Evolutionary conservation across 2,113 vertebrate species (phyloP).

Genomic region (Eulemur macaco): DNA sequence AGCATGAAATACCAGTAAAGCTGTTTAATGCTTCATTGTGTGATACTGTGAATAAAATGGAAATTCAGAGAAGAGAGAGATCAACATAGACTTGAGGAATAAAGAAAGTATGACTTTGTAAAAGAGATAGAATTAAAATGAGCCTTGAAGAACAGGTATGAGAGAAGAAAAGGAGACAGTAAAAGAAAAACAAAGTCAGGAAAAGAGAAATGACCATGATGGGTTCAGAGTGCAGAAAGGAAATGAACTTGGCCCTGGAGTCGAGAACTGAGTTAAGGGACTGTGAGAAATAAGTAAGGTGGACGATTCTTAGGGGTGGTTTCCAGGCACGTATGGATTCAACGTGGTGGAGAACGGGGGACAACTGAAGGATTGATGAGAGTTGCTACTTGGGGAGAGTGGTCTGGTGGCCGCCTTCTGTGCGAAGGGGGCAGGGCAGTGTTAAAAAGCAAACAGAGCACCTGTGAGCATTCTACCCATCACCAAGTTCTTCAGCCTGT

Average conservation of each 20-base stretch:
- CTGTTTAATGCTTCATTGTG: background rate
- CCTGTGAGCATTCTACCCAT: background rate
- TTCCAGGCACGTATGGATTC: background rate
- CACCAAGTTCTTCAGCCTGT: background rate
- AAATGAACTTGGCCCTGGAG: background rate
- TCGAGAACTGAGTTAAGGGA: background rate
- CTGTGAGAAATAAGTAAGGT: background rate
- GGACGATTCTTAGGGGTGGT: rapidly evolving
- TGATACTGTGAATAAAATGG: background rate
- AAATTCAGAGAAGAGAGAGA: background rate
- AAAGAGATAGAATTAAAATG: background rate
- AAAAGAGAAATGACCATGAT: background rate
- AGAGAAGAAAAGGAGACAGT: background rate
- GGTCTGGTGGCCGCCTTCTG: background rate
- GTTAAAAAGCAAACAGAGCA: background rate
- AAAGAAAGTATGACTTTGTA: background rate
- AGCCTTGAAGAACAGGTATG: background rate
- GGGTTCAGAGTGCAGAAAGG: background rate
- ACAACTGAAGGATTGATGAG: background rate
- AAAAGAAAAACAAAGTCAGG: background rate
- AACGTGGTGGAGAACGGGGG: background rate
- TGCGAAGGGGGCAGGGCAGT: background rate
- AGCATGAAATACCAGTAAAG: background rate
- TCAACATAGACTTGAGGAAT: background rate
- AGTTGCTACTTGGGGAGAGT: too few relatives aligned